Evolutionary conservation across 2,888 invertebrate genomes (phyloP).

Genomic region (Carabus problematicus): DNA sequence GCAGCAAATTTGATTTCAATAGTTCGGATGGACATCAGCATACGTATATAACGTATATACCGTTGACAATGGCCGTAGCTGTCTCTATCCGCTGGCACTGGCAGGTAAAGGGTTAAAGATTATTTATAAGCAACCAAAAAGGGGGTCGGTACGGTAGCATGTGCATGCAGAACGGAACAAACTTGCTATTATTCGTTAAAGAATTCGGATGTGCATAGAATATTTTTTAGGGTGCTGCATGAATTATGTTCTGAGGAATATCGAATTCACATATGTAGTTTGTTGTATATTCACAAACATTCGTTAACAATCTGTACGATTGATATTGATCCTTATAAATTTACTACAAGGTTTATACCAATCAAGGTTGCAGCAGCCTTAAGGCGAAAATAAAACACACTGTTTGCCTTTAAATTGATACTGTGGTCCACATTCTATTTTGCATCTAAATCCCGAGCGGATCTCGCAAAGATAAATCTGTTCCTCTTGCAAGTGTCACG

Average conservation of each 20-base stretch:
- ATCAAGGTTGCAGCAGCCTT: no score
- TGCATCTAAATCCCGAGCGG: no score
- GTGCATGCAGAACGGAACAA: slow-evolving; percentile 20
- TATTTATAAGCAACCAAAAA: slow-evolving; percentile 17
- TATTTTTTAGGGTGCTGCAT: not conserved
- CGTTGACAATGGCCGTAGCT: slow-evolving; percentile 21
- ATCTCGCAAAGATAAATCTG: slow-evolving; percentile 9
- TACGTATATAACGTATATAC: slow-evolving; percentile 16
- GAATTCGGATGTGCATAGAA: not conserved
- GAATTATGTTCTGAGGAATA: not conserved
- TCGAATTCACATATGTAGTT: not conserved
- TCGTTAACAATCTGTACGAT: no score
- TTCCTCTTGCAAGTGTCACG: not conserved
- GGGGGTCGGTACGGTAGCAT: not conserved
- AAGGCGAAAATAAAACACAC: no score
- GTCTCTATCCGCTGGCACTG: slow-evolving; percentile 5
- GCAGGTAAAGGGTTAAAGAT: slow-evolving; percentile 30
- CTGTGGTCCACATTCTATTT: no score
- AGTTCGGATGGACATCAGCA: slow-evolving; percentile 29
- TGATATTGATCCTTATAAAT: not conserved
- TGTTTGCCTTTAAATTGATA: no score
- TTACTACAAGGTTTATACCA: no score
- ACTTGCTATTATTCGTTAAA: slow-evolving; percentile 10
- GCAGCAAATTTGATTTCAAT: slow-evolving; percentile 28
- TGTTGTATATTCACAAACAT: not conserved